Evolutionary conservation across 2,797 vertebrate genomes (phyloP), one percentile per base, ranked within the genome.

Genomic region (Microcaecilia unicolor): DNA sequence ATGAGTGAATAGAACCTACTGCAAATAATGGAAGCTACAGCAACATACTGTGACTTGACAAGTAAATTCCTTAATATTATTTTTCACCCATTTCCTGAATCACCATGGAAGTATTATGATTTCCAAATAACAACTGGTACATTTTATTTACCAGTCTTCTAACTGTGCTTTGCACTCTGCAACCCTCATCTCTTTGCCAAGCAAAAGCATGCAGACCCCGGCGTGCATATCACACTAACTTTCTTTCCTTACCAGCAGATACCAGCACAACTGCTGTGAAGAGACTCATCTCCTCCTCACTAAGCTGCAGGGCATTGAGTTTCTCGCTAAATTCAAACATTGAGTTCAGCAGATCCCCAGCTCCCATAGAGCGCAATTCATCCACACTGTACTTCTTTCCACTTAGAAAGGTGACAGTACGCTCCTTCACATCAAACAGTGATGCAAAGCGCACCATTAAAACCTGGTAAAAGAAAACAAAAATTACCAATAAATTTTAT

Each of bases 251-350:
- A 99, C 96, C 94, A 50, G 96, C 94, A 53, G 94, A 99, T 17
- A 98, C 92, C 10, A 98, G 87, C 56, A 99, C 93, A 57, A 98
- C 92, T 0, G 93, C 94, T 6, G 92, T 94, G 71, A 99, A 99
- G 51, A 98, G 87, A 64, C 91, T 95, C 86, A 93, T 98, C 50
- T 98, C 92, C 18, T 99, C 92, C 1, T 88, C 70, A 23, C 86
- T 84, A 22, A 99, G 93, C 22, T 84, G 81, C 52, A 99, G 80
- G 21, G 83, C 79, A 23, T 84, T 83, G 20, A 99, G 86, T 59
- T 98, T 99, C 74, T 98, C 93, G 26, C 93, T 98, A 57, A 99
- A 99, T 50, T 98, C 94, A 49, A 93, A 96, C 89, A 98, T 97
- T 20, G 94, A 93, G 67, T 84, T 89, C 46, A 99, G 90, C 41